Evolutionary conservation across 2,797 vertebrate genomes (phyloP).

Genomic region (Rhinophrynus dorsalis): DNA sequence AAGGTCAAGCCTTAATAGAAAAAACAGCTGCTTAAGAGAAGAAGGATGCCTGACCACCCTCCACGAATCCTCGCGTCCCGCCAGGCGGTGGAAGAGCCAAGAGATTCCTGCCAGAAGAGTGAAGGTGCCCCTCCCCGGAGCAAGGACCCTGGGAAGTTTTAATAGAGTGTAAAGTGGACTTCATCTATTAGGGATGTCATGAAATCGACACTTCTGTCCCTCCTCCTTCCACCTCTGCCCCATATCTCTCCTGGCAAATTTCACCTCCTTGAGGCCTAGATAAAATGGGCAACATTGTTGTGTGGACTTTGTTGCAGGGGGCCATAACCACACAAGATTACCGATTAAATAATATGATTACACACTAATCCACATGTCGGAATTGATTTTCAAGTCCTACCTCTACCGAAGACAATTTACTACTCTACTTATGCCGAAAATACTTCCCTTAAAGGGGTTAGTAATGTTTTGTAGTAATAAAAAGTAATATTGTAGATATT

Average conservation of each 20-base stretch:
- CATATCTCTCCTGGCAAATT: not conserved
- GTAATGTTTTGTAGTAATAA: too few relatives aligned
- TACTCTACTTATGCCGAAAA: too few relatives aligned
- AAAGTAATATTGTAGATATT: too few relatives aligned
- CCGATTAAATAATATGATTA: too few relatives aligned
- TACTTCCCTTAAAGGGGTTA: too few relatives aligned
- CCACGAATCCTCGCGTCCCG: constrained; percentile 10
- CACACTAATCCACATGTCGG: too few relatives aligned
- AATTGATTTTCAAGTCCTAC: too few relatives aligned
- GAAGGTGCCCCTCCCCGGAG: not conserved
- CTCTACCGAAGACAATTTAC: too few relatives aligned
- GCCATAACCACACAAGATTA: too few relatives aligned
- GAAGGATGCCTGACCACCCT: constrained; percentile 31
- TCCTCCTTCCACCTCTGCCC: not conserved
- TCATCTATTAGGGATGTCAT: constrained; percentile 17
- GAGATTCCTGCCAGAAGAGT: constrained; percentile 5
- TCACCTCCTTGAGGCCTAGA: too few relatives aligned
- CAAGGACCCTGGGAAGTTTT: constrained; percentile 13
- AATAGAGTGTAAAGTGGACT: constrained; percentile 24
- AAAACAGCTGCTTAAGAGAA: constrained; percentile 41
- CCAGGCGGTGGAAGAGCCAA: not conserved
- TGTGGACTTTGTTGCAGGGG: too few relatives aligned
- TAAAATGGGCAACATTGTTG: too few relatives aligned
- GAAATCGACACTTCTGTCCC: constrained; percentile 4
- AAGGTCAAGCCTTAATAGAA: constrained; percentile 37